A percentile compares a stretch with the other conserved stretches of the same genome.
Conservation (phyloP, 2,113 vertebrate species). For the Trichechus manatus region DNA sequence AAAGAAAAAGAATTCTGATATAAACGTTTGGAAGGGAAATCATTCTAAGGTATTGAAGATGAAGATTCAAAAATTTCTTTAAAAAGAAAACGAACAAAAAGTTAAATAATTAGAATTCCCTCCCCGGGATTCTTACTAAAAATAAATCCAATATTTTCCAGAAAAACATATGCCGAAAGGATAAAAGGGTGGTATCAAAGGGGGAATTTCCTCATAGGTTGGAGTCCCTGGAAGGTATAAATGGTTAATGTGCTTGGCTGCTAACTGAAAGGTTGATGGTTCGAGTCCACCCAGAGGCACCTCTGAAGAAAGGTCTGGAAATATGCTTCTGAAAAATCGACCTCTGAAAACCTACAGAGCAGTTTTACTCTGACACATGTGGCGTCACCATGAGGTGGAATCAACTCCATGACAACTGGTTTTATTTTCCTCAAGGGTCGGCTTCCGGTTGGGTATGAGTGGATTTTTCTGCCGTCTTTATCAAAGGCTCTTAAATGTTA, state of each 20-base stretch:
- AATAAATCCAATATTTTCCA: conserved; percentile 69
- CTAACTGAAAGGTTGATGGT: too few relatives aligned
- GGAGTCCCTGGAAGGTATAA: too few relatives aligned
- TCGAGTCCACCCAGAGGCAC: too few relatives aligned
- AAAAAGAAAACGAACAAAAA: conserved; percentile 60
- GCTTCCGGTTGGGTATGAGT: neutral
- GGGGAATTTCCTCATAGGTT: neutral
- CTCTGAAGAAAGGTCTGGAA: too few relatives aligned
- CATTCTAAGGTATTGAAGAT: conserved; percentile 56
- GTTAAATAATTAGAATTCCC: neutral
- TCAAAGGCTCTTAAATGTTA: neutral
- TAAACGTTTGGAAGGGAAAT: conserved; percentile 40
- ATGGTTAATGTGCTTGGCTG: too few relatives aligned
- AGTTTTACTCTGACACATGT: too few relatives aligned
- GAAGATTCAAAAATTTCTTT: conserved; percentile 51
- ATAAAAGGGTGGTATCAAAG: neutral
- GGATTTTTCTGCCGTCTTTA: conserved; percentile 13
- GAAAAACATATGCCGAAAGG: conserved; percentile 41
- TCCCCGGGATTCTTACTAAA: neutral
- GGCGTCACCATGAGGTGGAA: too few relatives aligned
- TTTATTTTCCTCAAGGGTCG: neutral
- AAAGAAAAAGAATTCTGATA: neutral
- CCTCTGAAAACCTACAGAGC: too few relatives aligned
- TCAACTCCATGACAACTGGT: too few relatives aligned
- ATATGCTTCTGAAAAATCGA: too few relatives aligned